Conservation (phyloP, 2,888 invertebrate genomes). For the Tenodera sinensis region DNA sequence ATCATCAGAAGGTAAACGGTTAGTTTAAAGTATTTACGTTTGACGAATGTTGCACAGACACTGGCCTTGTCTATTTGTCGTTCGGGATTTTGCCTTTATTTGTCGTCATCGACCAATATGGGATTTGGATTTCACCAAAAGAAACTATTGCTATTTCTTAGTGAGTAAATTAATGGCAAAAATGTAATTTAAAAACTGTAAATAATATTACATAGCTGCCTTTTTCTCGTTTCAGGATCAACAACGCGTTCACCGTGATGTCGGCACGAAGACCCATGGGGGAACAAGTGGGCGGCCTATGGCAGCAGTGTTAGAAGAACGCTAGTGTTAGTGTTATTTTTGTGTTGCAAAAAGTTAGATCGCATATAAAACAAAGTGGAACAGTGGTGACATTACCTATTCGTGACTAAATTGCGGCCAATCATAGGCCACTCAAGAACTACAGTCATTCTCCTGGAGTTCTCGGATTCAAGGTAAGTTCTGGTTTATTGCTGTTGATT, state of each 20-base stretch:
- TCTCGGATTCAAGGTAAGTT: neutral
- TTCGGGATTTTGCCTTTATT: too few relatives aligned
- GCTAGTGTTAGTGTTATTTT: neutral
- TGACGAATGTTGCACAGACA: too few relatives aligned
- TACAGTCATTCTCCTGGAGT: neutral
- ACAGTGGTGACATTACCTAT: neutral
- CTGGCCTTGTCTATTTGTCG: too few relatives aligned
- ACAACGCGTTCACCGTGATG: neutral
- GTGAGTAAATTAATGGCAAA: too few relatives aligned
- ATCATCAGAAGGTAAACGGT: too few relatives aligned
- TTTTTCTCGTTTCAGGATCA: neutral
- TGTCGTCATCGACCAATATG: too few relatives aligned
- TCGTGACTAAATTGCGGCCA: neutral
- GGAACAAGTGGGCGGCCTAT: neutral
- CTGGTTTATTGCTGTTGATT: neutral
- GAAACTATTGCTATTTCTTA: too few relatives aligned
- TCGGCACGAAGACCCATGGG: neutral
- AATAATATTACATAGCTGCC: neutral
- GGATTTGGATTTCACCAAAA: too few relatives aligned
- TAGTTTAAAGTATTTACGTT: too few relatives aligned
- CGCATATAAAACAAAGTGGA: neutral
- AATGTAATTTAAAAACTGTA: neutral
- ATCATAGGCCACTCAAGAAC: neutral
- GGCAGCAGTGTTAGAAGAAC: neutral
- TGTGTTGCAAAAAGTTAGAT: neutral